Evolutionary conservation across 2,888 invertebrate genomes (phyloP), one percentile per base, ranked within the genome.

Genomic region (Drosophila macrothrix): DNA sequence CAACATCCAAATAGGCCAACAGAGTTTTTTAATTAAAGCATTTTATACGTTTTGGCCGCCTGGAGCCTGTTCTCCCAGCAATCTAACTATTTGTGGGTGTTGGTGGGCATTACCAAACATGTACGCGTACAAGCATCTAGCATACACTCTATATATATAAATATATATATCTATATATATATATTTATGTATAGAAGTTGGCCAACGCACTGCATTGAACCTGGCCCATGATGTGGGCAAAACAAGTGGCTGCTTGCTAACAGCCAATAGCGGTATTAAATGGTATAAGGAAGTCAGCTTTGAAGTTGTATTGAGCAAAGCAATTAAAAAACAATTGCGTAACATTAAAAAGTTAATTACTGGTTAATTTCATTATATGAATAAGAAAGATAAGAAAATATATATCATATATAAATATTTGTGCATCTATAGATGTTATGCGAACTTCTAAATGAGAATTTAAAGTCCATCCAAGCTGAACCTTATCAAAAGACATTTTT

Each of bases 1-100:
- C 70, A 73, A 52, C 64, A 56, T 53, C 66, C 80, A 86, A 84
- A 85, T 87, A 85, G 89, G 89, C 85, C 82, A 87, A 89, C 83
- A 78, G 71, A 75, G 75, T 81, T 85, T 87, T 87, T 87, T 87
- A 90, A 87, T 87, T 87, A 87, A 87, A 87, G 88, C 87, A 88
- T 85, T 89, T 89, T 86, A 80, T 80, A 46, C 29, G 60, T 31
- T 25, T 54, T 29, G 29, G 41, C 37, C 16, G 66, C 41, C 66
- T 60, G 50, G 35, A 61, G 67, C 76, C 55, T 77, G 84, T 84
- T 78, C 59, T 39, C 49, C 59, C 37, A 33, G 56, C 50, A 43
- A 63, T 19, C 63, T 33, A 82, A 66, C 67, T 62, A 67, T 77
- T 80, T 74, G 80, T 80, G 80, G 80, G 80, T 80, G 80, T 80